These are phyloP conservation scores for Macropis europaea DNA, from an alignment of 2,888 invertebrate species.

Conservation along the genomic window DNA sequence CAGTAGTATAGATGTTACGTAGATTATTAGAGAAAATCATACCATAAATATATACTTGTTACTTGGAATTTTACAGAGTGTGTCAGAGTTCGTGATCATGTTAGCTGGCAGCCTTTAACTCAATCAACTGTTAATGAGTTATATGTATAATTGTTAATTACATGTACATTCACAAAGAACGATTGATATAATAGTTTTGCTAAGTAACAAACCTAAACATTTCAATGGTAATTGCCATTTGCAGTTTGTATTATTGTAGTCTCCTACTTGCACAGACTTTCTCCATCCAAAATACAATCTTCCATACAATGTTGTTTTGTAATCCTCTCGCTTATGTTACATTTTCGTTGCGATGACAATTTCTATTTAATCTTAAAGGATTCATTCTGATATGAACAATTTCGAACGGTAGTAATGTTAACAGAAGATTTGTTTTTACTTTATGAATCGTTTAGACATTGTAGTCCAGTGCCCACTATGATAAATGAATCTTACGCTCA, in stretches of 20 bases:
- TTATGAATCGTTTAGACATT: constrained; percentile 30
- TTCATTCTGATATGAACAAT: background rate
- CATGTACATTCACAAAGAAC: background rate
- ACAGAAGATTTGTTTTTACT: background rate
- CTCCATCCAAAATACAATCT: background rate
- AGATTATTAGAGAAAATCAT: constrained; percentile 6
- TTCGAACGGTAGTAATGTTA: constrained; percentile 3
- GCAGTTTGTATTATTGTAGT: background rate
- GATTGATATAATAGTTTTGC: background rate
- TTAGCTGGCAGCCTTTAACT: constrained; percentile 4
- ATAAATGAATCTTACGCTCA: constrained; percentile 43
- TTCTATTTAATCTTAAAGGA: background rate
- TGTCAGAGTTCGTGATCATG: background rate
- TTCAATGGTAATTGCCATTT: background rate
- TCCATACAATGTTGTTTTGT: background rate
- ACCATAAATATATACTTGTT: constrained; percentile 17
- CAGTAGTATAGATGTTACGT: constrained; percentile 3
- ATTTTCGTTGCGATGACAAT: constrained; percentile 5
- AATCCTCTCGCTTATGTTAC: constrained; percentile 2
- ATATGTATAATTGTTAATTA: background rate
- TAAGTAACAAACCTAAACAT: background rate
- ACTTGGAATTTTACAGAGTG: constrained; percentile 2
- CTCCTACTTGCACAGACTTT: background rate
- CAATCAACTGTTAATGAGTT: background rate
- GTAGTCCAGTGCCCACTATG: constrained; percentile 47